Evolutionary conservation across 2,888 invertebrate species (phyloP), one percentile per base, ranked within the genome.

Genomic region (Drosophila stalkeri): DNA sequence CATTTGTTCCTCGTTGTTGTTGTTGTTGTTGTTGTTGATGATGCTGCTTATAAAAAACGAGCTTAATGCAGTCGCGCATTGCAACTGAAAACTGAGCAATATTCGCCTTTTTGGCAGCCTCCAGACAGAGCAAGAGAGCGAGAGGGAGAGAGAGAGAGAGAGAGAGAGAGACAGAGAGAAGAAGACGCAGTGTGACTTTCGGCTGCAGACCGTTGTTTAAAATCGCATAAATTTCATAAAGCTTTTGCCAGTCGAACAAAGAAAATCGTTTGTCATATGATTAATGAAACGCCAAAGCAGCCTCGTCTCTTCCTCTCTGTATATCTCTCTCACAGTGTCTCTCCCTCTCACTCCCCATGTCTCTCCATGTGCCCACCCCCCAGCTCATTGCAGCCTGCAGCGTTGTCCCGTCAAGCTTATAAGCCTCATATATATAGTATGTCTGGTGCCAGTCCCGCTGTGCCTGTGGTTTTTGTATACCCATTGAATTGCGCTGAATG

Each of bases 241-340:
- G 75, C 71, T 72, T 52, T 52, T 76, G 65, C 54, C 59, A 61
- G 41, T 23, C 49, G 49, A 72, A 86, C 89, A 86, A 86, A 86
- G 86, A 85, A 84, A 82, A 87, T 70, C 80, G 78, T 86, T 86
- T 86, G 89, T 89, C 86, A 86, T 86, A 87, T 86, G 86, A 86
- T 89, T 89, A 84, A 86, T 86, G 87, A 76, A 69, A 59, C 72
- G 69, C 35, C 46, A 67, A 68, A 54, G 47, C 43, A 60, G 54
- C 12, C 16, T 1, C 9, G 6, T 37, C 37, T 6, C 9, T 16
- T 4, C 2, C 37, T 33, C 23, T 12, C 18, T 12, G 1, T 5
- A 1, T 7, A 7, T 3, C 31, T 44, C 23, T 12, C n/a, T 16
- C 2, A 2, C 43, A n/a, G 1, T 23, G 7, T 46, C 41, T 39